Base-by-base conservation (phyloP, 2,888 invertebrate genomes). In the Prosopocoilus inquinatus region DNA sequence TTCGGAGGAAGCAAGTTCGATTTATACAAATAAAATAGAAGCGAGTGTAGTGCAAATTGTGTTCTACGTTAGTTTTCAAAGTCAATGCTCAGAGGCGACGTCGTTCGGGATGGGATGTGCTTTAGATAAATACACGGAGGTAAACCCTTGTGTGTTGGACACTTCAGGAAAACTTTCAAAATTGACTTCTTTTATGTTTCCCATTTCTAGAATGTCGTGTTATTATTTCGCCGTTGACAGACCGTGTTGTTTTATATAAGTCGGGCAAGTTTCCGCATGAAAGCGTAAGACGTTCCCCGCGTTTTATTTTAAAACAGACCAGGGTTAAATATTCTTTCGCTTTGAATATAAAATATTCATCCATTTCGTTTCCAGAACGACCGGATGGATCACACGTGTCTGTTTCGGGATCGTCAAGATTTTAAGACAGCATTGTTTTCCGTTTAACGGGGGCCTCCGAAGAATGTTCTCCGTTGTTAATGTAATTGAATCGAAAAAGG, bases 131-230 rank as follows among this genome's bases (percentile, higher is more conserved):
- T 44, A 55, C 39, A 48, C 50, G 39, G 53, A 59, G 57, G 60
- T 54, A 57, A 59, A 54, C 59, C 52, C 60, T 60, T 57, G 58
- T 62, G 62, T 54, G 58, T 57, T 48, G 51, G 59, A 60, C 62
- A 62, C 60, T 62, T 60, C 47, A 59, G 57, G 60, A 61, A 55
- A 61, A 60, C 61, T 62, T 62, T 60, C 55, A 58, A 62, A 63
- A 63, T 63, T 63, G 63, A 63, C 63, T 63, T 63, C 61, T 60
- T 63, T 60, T 59, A 53, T 60, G 59, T 62, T 63, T 57, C 58
- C 60, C 60, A 62, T 64, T 35, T 58, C 50, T 49, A 54, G 58
- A 58, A 62, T 57, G 61, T 61, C 59, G 55, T 57, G 61, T 60
- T 63, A 63, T 62, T 63, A 63, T 63, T 63, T 64, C 60, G 57